Conservation (phyloP, 2,797 vertebrate genomes). For the Coranthus polyacanthus region DNA sequence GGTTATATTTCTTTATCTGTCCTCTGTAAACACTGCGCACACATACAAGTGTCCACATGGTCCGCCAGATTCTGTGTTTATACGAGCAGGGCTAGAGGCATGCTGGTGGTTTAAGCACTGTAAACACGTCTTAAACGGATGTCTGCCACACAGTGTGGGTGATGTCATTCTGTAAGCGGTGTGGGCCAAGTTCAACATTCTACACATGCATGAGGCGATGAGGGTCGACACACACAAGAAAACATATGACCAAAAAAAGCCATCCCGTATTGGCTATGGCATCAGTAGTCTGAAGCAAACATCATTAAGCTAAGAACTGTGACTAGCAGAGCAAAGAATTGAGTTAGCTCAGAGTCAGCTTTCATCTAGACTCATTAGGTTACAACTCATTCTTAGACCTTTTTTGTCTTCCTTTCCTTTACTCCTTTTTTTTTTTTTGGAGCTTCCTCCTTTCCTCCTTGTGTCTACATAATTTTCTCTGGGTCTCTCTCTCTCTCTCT, state of each 20-base stretch:
- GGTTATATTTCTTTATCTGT: slow-evolving; percentile 59
- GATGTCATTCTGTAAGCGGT: slow-evolving; percentile 66
- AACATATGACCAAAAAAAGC: slow-evolving; percentile 73
- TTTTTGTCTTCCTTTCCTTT: slow-evolving; percentile 7
- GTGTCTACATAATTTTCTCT: slow-evolving; percentile 27
- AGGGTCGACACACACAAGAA: slow-evolving; percentile 37
- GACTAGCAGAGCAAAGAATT: slow-evolving; percentile 80
- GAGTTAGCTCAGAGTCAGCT: slow-evolving; percentile 76
- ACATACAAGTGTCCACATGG: slow-evolving; percentile 53
- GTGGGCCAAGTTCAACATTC: slow-evolving; percentile 65
- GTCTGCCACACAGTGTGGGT: slow-evolving; percentile 64
- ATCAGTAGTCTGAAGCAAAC: slow-evolving; percentile 71
- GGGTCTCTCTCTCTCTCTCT: too few relatives aligned
- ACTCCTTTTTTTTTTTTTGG: slow-evolving; percentile 29
- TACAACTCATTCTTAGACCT: slow-evolving; percentile 71
- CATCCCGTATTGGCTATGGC: slow-evolving; percentile 53
- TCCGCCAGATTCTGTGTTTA: slow-evolving; percentile 70
- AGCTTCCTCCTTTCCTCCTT: slow-evolving; percentile 4
- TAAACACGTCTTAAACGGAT: slow-evolving; percentile 77
- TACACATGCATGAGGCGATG: slow-evolving; percentile 37
- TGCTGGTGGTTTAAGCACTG: slow-evolving; percentile 60
- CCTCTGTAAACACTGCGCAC: slow-evolving; percentile 62
- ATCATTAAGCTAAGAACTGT: slow-evolving; percentile 70
- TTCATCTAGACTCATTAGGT: slow-evolving; percentile 75
- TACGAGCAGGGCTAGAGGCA: slow-evolving; percentile 57